These are phyloP conservation scores for Pterophyllum scalare DNA, from an alignment of 2,113 vertebrate genomes.

Conservation along the genomic window DNA sequence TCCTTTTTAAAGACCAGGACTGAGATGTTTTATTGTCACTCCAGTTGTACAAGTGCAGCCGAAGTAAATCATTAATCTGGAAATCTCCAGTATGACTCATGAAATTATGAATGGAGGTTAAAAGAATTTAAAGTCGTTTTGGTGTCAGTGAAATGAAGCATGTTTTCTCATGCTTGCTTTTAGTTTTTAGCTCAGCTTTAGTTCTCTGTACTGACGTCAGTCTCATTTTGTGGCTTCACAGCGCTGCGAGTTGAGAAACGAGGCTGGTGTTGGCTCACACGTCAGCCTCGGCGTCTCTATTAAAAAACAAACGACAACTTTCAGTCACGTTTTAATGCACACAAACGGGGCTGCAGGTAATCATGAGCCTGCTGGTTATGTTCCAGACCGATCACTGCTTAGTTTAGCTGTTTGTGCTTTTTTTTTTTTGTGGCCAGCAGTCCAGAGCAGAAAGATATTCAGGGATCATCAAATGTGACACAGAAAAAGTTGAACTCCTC, in stretches of 20 bases:
- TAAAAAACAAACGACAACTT: background rate
- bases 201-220: fast-evolving
- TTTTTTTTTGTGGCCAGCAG: background rate
- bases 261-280: background rate
- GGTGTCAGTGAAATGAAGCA: no score
- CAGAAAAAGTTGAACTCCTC: background rate
- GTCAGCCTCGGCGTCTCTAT: background rate
- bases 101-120: background rate
- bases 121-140: background rate
- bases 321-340: background rate
- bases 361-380: background rate
- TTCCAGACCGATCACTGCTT: background rate
- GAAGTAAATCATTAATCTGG: background rate
- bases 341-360: background rate
- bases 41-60: background rate
- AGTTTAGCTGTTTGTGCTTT: background rate
- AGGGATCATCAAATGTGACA: background rate
- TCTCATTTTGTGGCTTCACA: background rate
- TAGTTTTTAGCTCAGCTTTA: background rate
- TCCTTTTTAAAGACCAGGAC: background rate
- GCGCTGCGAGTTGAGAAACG: background rate
- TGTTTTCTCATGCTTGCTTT: no score
- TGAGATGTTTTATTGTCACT: no score
- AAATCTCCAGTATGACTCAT: background rate
- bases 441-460: background rate